A percentile compares a stretch with the other conserved stretches of the same genome.
Evolutionary conservation across 2,797 vertebrate genomes (phyloP).

Genomic region (Hirundo rustica): DNA sequence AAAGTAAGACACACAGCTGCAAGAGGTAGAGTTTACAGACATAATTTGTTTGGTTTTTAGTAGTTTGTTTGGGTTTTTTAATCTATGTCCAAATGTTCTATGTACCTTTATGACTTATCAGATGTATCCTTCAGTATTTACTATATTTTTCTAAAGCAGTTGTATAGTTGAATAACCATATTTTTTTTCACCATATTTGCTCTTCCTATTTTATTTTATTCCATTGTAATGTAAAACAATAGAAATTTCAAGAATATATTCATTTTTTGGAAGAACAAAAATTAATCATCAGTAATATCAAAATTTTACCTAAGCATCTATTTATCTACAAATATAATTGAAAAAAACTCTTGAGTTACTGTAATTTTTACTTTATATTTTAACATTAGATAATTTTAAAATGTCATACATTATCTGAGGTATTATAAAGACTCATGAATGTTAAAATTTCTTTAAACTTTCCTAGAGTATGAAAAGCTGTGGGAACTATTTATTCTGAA

Average conservation of each 20-base stretch:
- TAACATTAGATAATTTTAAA: background rate
- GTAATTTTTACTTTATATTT: background rate
- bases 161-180: background rate
- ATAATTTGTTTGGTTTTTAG: background rate
- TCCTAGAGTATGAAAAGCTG: background rate
- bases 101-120: background rate
- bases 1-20: background rate
- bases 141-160: background rate
- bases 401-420: background rate
- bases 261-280: background rate
- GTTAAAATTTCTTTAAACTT: background rate
- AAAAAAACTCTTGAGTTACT: background rate
- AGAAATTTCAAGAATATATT: background rate
- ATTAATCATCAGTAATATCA: background rate
- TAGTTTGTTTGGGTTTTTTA: background rate
- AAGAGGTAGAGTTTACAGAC: background rate
- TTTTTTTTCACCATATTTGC: background rate
- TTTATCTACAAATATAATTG: background rate
- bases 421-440: background rate
- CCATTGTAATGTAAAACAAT: background rate
- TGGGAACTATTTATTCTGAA: background rate
- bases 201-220: background rate
- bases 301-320: background rate
- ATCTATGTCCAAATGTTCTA: background rate
- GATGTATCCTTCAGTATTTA: background rate